Evolutionary conservation across 2,888 invertebrate genomes (phyloP), one percentile per base, ranked within the genome.

Genomic region (Chrysodeixis includens): DNA sequence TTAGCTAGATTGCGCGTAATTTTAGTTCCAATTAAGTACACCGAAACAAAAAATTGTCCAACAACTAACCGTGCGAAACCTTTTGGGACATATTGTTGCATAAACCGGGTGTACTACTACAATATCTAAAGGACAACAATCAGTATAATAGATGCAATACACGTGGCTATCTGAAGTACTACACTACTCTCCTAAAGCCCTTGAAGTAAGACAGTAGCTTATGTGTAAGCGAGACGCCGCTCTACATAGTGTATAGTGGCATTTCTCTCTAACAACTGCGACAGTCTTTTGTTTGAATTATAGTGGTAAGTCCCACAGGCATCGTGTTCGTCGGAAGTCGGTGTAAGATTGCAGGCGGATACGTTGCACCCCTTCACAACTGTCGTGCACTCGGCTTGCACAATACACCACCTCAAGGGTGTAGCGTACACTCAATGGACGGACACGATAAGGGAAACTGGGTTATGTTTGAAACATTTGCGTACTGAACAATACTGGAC

Each of bases 281-380:
- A n/a, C n/a, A n/a, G n/a, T 26, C 26, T 6, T 4, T 26, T 26
- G 3, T 26, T 26, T 4, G 26, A 26, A 6, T 4, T 2, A 6
- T 26, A 26, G 6, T 26, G 26, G 26, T 26, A 26, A n/a, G 26
- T 6, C 6, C 26, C 26, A 26, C 6, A 6, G 49, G 62, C 56
- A 59, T 70, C 76, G 79, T 62, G 61, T 72, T 71, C 75, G 81
- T 65, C 90, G 93, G 93, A 93, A 90, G 92, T 92, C 76, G 88
- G 93, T 93, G 88, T 93, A 90, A 89, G 90, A 90, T 92, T 93
- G 90, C 93, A 90, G 89, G 87, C 90, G 90, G 92, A 91, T 87
- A 80, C 75, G 79, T 77, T 80, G 86, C 89, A 92, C 92, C 93
- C 92, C 87, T 92, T 89, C 67, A 78, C 74, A 79, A 82, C 75